These are phyloP conservation scores for Sardina pilchardus DNA, from an alignment of 2,113 vertebrate genomes.

Conservation along the genomic window DNA sequence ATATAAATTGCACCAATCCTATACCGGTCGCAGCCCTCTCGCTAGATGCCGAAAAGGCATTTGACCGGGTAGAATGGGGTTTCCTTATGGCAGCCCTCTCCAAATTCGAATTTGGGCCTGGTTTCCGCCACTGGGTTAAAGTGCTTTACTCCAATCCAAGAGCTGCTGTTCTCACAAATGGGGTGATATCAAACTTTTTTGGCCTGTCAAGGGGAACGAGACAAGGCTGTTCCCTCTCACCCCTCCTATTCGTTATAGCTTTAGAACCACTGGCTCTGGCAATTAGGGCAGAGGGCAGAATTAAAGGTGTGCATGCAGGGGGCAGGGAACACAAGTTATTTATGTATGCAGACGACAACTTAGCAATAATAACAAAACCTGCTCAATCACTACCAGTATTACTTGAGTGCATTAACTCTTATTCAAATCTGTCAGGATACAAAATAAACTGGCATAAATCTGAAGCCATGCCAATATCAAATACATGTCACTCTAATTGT, in stretches of 20 bases:
- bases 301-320: slow-evolving; percentile 12
- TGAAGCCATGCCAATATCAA: slow-evolving; percentile 26
- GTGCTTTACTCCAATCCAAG: slow-evolving; percentile 8
- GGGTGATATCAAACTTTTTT: slow-evolving; percentile 10
- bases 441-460: slow-evolving; percentile 31
- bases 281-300: slow-evolving; percentile 20
- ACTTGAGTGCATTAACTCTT: slow-evolving; percentile 26
- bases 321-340: slow-evolving; percentile 27
- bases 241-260: slow-evolving; percentile 24
- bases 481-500: not conserved
- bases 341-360: slow-evolving; percentile 27
- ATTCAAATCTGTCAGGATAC: slow-evolving; percentile 28
- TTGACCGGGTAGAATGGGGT: too few relatives aligned
- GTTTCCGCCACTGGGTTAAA: slow-evolving; percentile 17
- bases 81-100: too few relatives aligned
- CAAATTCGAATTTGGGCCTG: slow-evolving; percentile 35
- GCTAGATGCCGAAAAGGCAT: too few relatives aligned
- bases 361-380: slow-evolving; percentile 13
- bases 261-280: slow-evolving; percentile 24
- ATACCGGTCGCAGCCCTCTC: too few relatives aligned
- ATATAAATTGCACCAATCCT: too few relatives aligned
- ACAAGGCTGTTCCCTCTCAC: slow-evolving; percentile 21
- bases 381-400: slow-evolving; percentile 10
- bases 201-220: slow-evolving; percentile 4
- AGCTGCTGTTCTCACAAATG: slow-evolving; percentile 27